phyloP scores from a whole-genome alignment of 2,797 vertebrate genomes.

The Peromyscus attwateri region DNA sequence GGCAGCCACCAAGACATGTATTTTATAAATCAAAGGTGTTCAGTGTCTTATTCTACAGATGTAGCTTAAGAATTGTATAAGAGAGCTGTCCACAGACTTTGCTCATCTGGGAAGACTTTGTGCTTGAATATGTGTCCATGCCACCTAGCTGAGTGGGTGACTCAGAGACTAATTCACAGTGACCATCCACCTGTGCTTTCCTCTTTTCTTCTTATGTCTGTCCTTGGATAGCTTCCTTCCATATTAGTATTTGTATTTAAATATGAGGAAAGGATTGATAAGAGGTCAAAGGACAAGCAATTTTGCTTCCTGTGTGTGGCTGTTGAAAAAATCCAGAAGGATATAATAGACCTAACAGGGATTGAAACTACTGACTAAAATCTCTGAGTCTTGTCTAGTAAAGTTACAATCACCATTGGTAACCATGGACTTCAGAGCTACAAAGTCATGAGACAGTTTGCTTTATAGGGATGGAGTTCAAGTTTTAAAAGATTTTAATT shows the following conservation, averaged over 20 bases:
- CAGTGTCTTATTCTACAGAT: not conserved
- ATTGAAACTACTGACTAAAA: slow-evolving; percentile 12
- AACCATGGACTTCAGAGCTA: slow-evolving; percentile 8
- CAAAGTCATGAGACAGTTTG: not conserved
- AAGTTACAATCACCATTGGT: not conserved
- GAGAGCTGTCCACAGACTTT: not conserved
- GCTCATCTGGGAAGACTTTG: not conserved
- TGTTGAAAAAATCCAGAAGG: not conserved
- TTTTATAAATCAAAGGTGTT: not conserved
- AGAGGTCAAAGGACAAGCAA: not conserved
- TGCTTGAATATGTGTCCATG: not conserved
- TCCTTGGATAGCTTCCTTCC: not conserved
- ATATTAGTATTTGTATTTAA: not conserved
- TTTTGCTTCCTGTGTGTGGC: slow-evolving; percentile 8
- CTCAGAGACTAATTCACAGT: not conserved
- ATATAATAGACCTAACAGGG: not conserved
- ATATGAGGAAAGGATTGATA: not conserved
- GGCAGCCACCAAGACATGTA: not conserved
- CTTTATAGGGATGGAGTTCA: not conserved
- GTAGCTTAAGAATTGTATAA: not conserved
- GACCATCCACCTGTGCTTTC: not conserved
- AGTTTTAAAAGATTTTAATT: slow-evolving; percentile 50
- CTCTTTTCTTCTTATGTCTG: not conserved
- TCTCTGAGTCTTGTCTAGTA: not conserved
- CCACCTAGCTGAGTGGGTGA: not conserved